Conservation (phyloP, 1,140 invertebrate species). For the Diorhabda carinulata region DNA sequence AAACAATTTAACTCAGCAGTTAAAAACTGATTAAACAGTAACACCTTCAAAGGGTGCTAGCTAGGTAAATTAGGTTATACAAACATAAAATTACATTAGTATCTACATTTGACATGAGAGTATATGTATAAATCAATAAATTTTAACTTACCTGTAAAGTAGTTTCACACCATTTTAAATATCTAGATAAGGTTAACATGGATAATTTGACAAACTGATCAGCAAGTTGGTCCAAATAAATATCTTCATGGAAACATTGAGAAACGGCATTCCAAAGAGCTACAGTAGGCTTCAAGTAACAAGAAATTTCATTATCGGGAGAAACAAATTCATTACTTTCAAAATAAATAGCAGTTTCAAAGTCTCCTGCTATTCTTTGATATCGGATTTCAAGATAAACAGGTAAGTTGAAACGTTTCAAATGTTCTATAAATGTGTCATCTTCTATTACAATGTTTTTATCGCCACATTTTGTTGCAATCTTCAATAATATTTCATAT, state of each 20-base stretch:
- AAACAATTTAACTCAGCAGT: no score
- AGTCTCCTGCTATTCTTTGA: conserved; percentile 75
- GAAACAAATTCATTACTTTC: conserved; percentile 22
- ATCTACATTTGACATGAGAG: no score
- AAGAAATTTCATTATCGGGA: conserved; percentile 28
- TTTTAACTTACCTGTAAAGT: conserved; percentile 27
- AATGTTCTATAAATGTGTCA: conserved; percentile 55
- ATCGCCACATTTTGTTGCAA: conserved; percentile 66
- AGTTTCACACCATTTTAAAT: conserved; percentile 35
- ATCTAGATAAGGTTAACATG: conserved; percentile 39
- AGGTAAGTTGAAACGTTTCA: conserved; percentile 85
- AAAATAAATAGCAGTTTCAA: conserved; percentile 33
- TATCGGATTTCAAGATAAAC: conserved; percentile 94
- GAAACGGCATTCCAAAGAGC: conserved; percentile 32
- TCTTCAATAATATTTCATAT: conserved; percentile 70
- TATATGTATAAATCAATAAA: neutral
- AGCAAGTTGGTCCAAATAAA: conserved; percentile 39
- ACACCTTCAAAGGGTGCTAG: no score
- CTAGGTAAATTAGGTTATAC: no score
- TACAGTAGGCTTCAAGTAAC: conserved; percentile 33
- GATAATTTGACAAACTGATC: conserved; percentile 43
- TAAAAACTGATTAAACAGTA: no score
- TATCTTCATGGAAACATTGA: conserved; percentile 34
- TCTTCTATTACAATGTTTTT: conserved; percentile 50
- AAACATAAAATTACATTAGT: no score